Evolutionary conservation across 2,113 vertebrate genomes (phyloP).

Genomic region (Theristicus caerulescens): DNA sequence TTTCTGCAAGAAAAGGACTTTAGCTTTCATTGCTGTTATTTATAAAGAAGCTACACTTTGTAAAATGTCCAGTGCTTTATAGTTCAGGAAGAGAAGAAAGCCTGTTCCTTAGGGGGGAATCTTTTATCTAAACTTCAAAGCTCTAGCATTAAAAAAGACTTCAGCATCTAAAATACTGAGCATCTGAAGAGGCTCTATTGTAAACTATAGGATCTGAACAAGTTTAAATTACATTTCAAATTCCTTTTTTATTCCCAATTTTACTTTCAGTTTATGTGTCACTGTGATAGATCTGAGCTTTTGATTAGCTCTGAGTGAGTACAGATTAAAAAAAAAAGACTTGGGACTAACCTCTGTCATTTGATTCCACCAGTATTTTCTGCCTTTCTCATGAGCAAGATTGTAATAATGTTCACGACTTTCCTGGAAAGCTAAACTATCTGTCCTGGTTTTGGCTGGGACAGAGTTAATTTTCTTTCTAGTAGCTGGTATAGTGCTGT

Average conservation of each 20-base stretch:
- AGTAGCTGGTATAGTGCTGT: too few species aligned
- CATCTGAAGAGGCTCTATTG: background rate
- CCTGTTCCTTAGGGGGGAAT: background rate
- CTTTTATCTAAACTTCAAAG: background rate
- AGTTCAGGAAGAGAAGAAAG: background rate
- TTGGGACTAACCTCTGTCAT: background rate
- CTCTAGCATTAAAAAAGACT: background rate
- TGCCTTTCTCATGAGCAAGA: background rate
- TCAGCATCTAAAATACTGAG: background rate
- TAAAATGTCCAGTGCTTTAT: background rate
- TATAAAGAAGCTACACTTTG: background rate
- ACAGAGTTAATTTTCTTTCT: too few species aligned
- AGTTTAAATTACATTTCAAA: background rate
- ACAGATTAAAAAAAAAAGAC: accelerated
- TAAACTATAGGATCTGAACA: background rate
- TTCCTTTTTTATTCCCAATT: background rate
- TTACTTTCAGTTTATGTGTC: background rate
- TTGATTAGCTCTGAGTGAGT: background rate
- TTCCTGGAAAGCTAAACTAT: background rate
- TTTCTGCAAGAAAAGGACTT: background rate
- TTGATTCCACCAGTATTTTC: background rate
- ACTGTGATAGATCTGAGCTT: background rate
- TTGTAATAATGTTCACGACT: background rate
- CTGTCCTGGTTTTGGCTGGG: background rate
- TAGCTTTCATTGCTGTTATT: background rate